These are phyloP conservation scores for Ciconia boyciana DNA, from an alignment of 2,113 vertebrate genomes.

Conservation along the genomic window DNA sequence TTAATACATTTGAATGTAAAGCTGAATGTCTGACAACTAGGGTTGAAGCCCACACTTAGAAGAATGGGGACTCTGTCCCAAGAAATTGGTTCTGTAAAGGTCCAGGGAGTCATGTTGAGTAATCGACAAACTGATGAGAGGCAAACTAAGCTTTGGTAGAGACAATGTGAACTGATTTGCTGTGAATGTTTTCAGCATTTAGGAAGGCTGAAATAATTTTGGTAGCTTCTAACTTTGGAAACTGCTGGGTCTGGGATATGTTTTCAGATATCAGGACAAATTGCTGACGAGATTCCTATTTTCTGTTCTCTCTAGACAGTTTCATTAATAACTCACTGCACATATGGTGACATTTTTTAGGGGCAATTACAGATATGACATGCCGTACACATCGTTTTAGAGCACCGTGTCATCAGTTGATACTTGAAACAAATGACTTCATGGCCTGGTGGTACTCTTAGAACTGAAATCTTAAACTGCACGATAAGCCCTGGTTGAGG, in stretches of 20 bases:
- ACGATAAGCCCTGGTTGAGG: neutral
- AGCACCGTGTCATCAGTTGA: neutral
- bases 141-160: neutral
- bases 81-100: neutral
- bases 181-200: neutral
- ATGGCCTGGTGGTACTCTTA: neutral
- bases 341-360: neutral
- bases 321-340: neutral
- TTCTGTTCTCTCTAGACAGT: neutral
- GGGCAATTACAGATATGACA: neutral
- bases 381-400: neutral
- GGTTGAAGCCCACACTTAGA: neutral
- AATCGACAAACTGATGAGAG: neutral
- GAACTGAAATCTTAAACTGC: neutral
- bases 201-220: neutral
- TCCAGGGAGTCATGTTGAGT: too few relatives aligned
- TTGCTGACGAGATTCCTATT: neutral
- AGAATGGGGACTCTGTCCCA: neutral
- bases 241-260: neutral
- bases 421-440: neutral
- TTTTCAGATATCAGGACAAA: neutral
- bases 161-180: neutral
- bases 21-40: neutral
- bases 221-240: neutral
- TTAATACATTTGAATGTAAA: neutral